Base-by-base conservation (phyloP, 2,888 invertebrate species). In the Seladonia tumulorum region DNA sequence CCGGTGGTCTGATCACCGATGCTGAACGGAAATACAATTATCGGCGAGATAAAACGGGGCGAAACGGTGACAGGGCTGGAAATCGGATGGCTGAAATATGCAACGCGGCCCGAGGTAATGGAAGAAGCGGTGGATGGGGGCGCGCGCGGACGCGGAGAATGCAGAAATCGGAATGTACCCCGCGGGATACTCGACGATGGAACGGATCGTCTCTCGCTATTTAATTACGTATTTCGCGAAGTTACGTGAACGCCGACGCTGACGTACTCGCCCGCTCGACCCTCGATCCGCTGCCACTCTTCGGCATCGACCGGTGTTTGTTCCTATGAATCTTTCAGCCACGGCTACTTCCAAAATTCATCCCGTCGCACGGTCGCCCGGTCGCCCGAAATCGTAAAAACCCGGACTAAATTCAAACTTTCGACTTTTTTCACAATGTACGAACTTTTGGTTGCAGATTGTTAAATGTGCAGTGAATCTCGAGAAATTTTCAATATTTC, bases 11-110 rank as follows among this genome's bases (percentile, higher is more conserved):
- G 83, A 89, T 89, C 86, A 87, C 79, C 86, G 88, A 89, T 79
- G 86, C 86, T 89, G 87, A 86, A 89, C 91, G 91, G 91, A 92
- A 93, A 93, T 92, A 92, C 91, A 92, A 93, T 93, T 93, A 93
- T 93, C 92, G 92, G 85, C 86, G 86, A 89, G 90, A 93, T 92
- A 91, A 93, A 91, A 91, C 91, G 89, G 85, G 86, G 86, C 85
- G 88, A 89, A 88, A 88, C 80, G 89, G 89, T 86, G 92, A 91
- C 88, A 87, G 87, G 83, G 81, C 81, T 88, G 89, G 88, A 89
- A 89, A 91, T 91, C 88, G 91, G 88, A 92, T 85, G 86, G 83
- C 80, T 90, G 90, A 92, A 90, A 92, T 90, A 90, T 90, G 90
- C 87, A 91, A 87, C 89, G 85, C 87, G 78, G 81, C 81, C 82